These are phyloP conservation scores for Xiphophorus couchianus DNA, from an alignment of 2,113 vertebrate species.

Conservation along the genomic window DNA sequence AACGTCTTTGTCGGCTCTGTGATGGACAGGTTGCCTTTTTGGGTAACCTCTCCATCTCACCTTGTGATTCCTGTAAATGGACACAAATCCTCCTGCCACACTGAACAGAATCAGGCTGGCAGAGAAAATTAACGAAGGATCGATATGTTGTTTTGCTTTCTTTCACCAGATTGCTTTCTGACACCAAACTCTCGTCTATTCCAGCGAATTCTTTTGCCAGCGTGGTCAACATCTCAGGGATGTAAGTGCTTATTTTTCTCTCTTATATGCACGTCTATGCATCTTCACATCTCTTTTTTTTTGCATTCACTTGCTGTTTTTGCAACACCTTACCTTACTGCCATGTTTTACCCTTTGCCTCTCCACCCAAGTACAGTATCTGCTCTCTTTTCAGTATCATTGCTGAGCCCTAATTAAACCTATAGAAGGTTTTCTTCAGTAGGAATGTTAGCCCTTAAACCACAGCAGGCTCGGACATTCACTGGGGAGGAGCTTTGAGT, in stretches of 20 bases:
- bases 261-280: not conserved
- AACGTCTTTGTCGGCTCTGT: too few relatives aligned
- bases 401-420: slow-evolving; percentile 59
- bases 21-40: too few relatives aligned
- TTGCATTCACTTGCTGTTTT: slow-evolving; percentile 51
- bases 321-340: not conserved
- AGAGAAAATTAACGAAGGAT: not conserved
- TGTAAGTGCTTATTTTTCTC: slow-evolving; percentile 84
- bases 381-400: slow-evolving; percentile 65
- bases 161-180: slow-evolving; percentile 86
- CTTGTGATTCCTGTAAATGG: too few relatives aligned
- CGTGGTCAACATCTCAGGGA: slow-evolving; percentile 92
- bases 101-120: too few relatives aligned
- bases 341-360: slow-evolving; percentile 13
- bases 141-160: not conserved
- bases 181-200: slow-evolving; percentile 87
- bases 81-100: too few relatives aligned
- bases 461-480: slow-evolving; percentile 47
- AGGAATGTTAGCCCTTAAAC: slow-evolving; percentile 59
- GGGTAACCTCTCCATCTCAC: too few relatives aligned
- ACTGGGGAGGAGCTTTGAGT: slow-evolving; percentile 6
- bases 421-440: slow-evolving; percentile 58
- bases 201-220: slow-evolving; percentile 85
- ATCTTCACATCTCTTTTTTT: not conserved
- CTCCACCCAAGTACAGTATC: slow-evolving; percentile 47